These are phyloP conservation scores for Osmerus eperlanus DNA, from an alignment of 2,113 vertebrate genomes.

Conservation along the genomic window DNA sequence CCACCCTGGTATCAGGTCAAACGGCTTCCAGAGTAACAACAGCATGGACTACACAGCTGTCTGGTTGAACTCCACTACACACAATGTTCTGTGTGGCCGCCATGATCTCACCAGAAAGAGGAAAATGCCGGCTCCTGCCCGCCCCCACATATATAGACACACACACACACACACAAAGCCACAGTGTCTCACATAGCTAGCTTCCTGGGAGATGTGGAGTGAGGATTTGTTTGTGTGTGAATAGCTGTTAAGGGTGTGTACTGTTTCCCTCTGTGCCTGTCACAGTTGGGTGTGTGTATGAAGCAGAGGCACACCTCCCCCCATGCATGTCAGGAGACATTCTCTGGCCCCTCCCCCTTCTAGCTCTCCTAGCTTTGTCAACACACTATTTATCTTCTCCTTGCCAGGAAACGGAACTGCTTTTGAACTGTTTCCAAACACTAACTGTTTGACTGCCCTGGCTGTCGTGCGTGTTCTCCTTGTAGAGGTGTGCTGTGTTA, in stretches of 20 bases:
- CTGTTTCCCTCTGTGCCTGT: not conserved
- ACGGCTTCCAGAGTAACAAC: not conserved
- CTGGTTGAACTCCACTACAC: constrained; percentile 4
- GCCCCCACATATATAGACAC: not conserved
- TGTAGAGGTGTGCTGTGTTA: not conserved
- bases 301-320: not conserved
- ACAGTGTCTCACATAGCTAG: too few species aligned
- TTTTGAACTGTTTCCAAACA: too few species aligned
- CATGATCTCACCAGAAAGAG: constrained; percentile 11
- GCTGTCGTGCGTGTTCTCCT: too few species aligned
- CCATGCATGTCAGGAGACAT: not conserved
- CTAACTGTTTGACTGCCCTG: too few species aligned
- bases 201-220: too few species aligned
- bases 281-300: not conserved
- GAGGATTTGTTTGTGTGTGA: not conserved
- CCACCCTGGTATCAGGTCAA: too few species aligned
- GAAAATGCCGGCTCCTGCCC: constrained; percentile 14
- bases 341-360: too few species aligned
- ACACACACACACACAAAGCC: not conserved
- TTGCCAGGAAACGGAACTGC: too few species aligned
- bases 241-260: not conserved
- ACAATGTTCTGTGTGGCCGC: not conserved
- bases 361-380: not conserved
- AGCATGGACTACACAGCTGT: not conserved
- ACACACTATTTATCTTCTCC: too few species aligned